Evolutionary conservation across 2,888 invertebrate genomes (phyloP), one percentile per base, ranked within the genome.

Genomic region (Pinctada fucata): DNA sequence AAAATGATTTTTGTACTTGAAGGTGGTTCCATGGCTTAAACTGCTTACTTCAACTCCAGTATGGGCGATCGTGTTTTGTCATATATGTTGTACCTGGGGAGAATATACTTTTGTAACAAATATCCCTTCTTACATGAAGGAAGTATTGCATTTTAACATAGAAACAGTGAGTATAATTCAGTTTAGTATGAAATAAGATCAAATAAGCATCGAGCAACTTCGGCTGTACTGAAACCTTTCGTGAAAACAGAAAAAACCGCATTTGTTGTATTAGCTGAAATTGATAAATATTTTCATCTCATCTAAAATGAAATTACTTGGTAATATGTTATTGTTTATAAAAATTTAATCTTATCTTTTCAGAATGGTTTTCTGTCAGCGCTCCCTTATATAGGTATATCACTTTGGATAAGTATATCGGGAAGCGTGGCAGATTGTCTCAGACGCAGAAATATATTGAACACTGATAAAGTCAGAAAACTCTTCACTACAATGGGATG

Each of bases 281-380:
- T 1, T 58, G 58, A 13, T 58, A 13, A 1, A 13, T 58, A 10
- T 58, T 58, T 58, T 58, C 8, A 31, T 31, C 31, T 31, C 31
- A 31, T 31, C 1, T 31, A 31, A 31, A 31, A 31, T 31, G 31
- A 31, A 31, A 31, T 1, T 31, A 31, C 31, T 31, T 31, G 31
- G 31, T 31, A 31, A 1, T 31, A 31, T 31, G 31, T 31, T 31
- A 31, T 31, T 31, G 31, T 1, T 31, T 31, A 31, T 31, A 31
- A 31, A 31, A 31, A 31, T 1, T 31, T 0, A 31, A 0, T 31
- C 31, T 31, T 0, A 31, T 31, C 31, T 16, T 85, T 85, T 31
- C 86, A 92, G 91, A 92, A 92, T 86, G 92, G 92, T n/a, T 48
- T 89, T 31, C 88, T 89, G 50, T 92, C 91, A 3, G 91, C 92